Base-by-base conservation (phyloP, 2,113 vertebrate genomes). In the Pteronura brasiliensis region DNA sequence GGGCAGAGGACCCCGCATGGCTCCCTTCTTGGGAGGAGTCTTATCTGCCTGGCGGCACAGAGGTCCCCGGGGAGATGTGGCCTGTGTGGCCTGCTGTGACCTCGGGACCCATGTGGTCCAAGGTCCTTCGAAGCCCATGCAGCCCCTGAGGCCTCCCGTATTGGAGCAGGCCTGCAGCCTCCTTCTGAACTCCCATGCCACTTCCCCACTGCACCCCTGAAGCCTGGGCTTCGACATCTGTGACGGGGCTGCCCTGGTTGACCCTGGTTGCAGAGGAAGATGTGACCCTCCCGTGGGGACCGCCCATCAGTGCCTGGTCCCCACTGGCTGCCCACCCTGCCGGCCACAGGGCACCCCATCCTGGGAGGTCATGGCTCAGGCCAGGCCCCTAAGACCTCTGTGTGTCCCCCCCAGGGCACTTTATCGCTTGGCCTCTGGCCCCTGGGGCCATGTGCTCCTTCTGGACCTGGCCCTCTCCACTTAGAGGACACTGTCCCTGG, bases 321-420 rank as follows among this genome's bases (percentile, higher is more conserved):
- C 31, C 52, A 14, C 0, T 92, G 95, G 90, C 65, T 49, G 36
- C 47, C 88, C 92, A 80, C 98, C 97, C 98, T 96, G 96, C 87
- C 59, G 87, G 98, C 95, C 98, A 97, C 97, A 92, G 97, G 98
- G 97, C 96, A 98, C 98, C 97, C 97, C n/a, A 10, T 31, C n/a
- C 55, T 27, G 14, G 42, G 21, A 18, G n/a, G 12, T 63, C 29
- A 6, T 0, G 1, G 59, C 34, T 59, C 59, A 65, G 65, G 65
- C 47, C 39, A 23, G 86, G 12, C 49, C 49, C 20, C 29, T 39
- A 27, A 42, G 18, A 44, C 25, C 47, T 72, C 36, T 31, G 31
- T 15, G 31, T 36, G 21, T 36, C 52, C 34, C 18, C 18, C 6
- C 8, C 2, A 18, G 21, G 61, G 17, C 44, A 11, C 0, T 25